These are phyloP conservation scores for Eledone cirrhosa DNA, from an alignment of 2,888 invertebrate genomes.

Conservation along the genomic window DNA sequence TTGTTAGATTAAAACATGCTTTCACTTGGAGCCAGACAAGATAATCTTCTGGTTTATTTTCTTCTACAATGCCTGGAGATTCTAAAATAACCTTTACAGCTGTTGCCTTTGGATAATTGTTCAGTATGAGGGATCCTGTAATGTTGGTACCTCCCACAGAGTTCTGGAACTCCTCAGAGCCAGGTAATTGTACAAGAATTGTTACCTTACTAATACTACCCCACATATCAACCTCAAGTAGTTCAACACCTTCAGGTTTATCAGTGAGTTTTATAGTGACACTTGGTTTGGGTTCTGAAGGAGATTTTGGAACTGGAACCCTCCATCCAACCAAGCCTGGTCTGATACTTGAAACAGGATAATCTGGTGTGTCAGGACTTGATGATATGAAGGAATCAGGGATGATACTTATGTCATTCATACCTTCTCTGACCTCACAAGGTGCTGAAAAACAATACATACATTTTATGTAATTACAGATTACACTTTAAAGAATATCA, in stretches of 20 bases:
- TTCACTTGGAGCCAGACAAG: neutral
- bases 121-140: neutral
- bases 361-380: neutral
- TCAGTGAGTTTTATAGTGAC: neutral
- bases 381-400: neutral
- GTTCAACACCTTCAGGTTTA: conserved; percentile 15
- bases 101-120: neutral
- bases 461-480: neutral
- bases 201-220: neutral
- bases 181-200: neutral
- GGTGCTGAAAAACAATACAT: neutral
- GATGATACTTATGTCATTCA: neutral
- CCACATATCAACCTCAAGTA: neutral
- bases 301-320: neutral
- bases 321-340: neutral
- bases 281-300: neutral
- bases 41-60: neutral
- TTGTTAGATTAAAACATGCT: neutral
- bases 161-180: neutral
- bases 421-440: neutral
- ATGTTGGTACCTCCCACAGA: neutral
- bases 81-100: conserved; percentile 1
- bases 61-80: neutral
- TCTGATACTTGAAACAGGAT: neutral
- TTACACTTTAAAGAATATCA: no score